Evolutionary conservation across 1,140 invertebrate species (phyloP), one percentile per base, ranked within the genome.

Genomic region (Rhyzopertha dominica): DNA sequence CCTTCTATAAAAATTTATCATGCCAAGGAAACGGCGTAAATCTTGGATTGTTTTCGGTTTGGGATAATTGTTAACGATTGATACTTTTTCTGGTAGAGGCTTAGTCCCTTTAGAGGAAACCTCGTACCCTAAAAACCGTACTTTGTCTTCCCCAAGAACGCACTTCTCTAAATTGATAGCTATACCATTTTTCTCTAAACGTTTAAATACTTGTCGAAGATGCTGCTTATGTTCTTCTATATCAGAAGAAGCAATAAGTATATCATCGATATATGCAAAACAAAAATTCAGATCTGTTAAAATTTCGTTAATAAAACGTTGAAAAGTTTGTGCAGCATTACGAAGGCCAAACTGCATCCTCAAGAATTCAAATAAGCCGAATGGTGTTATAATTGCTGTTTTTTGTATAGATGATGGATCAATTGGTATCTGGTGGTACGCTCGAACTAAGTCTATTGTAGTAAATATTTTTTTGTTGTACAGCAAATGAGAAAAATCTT

Each of bases 361-460:
- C 13, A 54, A 39, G 31, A 37, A 63, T 20, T 58, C 52, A 20
- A 41, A 62, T 7, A 26, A 51, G 24, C 26, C 52, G 46, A 36
- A 58, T 47, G 13, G 59, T 18, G 16, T 59, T n/a, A 19, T 56
- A 28, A 28, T 43, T 18, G 32, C 51, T 3, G 59, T 60, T 34
- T 61, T 56, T 19, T 16, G 19, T 5, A 64, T 44, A 23, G 58
- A 57, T n/a, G 31, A 39, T 47, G 43, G 19, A 3, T 49, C 43
- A 9, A 64, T 41, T 3, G 61, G 57, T 12, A 70, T 61, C 22
- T 69, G 74, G 51, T 69, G 66, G 49, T 72, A 78, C 4, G 46
- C 52, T 8, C 43, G 47, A 0, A 72, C 72, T 17, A 58, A 58
- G 0, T 55, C 49, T 0, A 75, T 38, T 1, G 58, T 59, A 0